Evolutionary conservation across 2,888 invertebrate genomes (phyloP), one percentile per base, ranked within the genome.

Genomic region (Branchellion lobata): DNA sequence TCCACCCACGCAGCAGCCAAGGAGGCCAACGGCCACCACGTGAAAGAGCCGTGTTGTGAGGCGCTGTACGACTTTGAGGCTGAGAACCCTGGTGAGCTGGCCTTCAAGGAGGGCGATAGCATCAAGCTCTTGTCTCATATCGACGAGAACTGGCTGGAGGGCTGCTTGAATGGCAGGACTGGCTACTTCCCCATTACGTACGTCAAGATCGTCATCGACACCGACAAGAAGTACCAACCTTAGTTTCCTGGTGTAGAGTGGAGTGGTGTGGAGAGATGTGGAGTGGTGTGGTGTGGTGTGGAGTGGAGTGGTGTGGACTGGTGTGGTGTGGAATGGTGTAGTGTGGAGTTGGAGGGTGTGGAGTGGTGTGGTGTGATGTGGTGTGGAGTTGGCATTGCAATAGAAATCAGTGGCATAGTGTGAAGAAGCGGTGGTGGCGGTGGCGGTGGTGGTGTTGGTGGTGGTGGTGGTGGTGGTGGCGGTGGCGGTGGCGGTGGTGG

Each of bases 141-240:
- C 85, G 99, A 99, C 87, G 99, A 99, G 82, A 99, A 99, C 89
- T 99, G 99, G 99, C 86, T 84, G 78, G 87, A 99, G 89, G 99
- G 99, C 85, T 92, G 92, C 83, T 87, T 96, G 80, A 92, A 94
- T 88, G 82, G 82, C 81, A 92, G 93, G 88, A 93, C 93, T 76
- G 99, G 99, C 83, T 96, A 94, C 89, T 99, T 99, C 90, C 99
- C 99, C 84, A 94, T 96, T 86, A 93, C 94, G 87, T 99, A 99
- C 88, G 99, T 99, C 85, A 94, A 94, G 90, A 92, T 99, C 85
- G 92, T 94, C 84, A 93, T 94, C 51, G 81, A 81, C 57, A 77
- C 77, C 3, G 77, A 77, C 31, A 57, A 65, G 36, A 21, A 65
- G 61, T 65, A 34, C 31, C 77, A 77, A 36, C 34, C n/a, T 31